Evolutionary conservation across 2,113 vertebrate species (phyloP).

Genomic region (Oryzias javanicus): DNA sequence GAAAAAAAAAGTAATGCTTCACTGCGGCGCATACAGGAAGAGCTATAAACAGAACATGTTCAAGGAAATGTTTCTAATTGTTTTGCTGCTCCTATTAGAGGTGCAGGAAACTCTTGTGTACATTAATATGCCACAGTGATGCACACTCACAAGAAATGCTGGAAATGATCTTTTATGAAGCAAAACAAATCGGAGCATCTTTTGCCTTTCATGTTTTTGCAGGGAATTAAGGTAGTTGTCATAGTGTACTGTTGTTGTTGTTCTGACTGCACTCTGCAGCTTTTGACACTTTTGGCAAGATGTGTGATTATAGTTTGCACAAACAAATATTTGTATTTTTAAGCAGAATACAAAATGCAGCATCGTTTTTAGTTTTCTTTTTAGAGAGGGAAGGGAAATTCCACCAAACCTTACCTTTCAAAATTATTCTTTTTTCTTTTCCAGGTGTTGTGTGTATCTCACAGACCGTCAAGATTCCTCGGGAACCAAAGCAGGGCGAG

Average conservation of each 20-base stretch:
- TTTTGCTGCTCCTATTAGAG: conserved; percentile 4
- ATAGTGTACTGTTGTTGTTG: neutral
- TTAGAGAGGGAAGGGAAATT: neutral
- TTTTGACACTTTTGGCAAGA: too few species aligned
- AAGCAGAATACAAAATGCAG: too few species aligned
- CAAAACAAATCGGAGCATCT: conserved; percentile 11
- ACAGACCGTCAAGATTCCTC: conserved; percentile 95
- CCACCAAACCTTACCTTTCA: neutral
- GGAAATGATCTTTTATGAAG: conserved; percentile 9
- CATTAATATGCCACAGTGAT: conserved; percentile 5
- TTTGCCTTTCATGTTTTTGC: neutral
- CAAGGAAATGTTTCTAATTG: conserved; percentile 4
- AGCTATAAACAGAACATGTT: neutral
- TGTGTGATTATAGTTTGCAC: too few species aligned
- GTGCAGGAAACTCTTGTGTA: conserved; percentile 13
- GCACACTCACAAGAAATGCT: conserved; percentile 19
- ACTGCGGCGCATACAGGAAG: too few species aligned
- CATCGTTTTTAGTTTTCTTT: too few species aligned
- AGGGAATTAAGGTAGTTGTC: neutral
- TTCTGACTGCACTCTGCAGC: neutral
- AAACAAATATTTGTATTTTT: too few species aligned
- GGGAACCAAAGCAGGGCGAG: conserved; percentile 91
- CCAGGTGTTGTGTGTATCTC: conserved; percentile 95
- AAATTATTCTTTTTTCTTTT: conserved; percentile 45
- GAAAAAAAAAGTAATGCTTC: too few species aligned